Base-by-base conservation (phyloP, 92 coral and sea anemone genomes). In the Phenganax subtilis region DNA sequence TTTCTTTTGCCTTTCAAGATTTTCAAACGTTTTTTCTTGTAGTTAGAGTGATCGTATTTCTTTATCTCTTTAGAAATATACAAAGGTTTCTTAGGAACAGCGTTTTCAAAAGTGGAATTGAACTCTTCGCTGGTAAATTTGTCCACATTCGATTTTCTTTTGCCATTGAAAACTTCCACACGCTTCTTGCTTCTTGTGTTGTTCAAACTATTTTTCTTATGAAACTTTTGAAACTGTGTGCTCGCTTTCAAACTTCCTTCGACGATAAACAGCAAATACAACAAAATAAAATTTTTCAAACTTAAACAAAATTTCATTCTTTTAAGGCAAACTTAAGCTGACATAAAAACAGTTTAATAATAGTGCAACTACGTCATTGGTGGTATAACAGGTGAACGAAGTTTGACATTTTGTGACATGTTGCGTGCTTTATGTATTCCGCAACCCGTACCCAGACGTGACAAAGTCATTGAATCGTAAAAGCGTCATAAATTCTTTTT, bases 1-100 rank as follows among this genome's bases (percentile, higher is more conserved):
- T 65, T 79, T 10, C 74, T 79, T 62, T 20, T 28, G 37, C 62
- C 83, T 79, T 52, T 30, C 9, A 55, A 73, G 27, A 73, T 0
- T 4, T 14, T 31, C 60, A 10, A 31, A 6, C 15, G 58, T 11
- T 55, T 29, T 12, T 54, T 52, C 15, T 10, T 54, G 10, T 54
- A 25, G 59, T 7, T 0, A 15, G 20, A 6, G 28, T 61, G n/a
- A 7, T 61, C 2, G 20, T 61, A 28, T 61, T 61, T 12, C 8
- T 7, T 17, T 17, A 6, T 61, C 25, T 17, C 25, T 61, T 7
- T 61, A 7, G 25, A 7, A 12, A 61, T 0, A 15, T 61, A 10
- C 4, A 27, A 12, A n/a, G 47, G 47, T 37, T 37, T 37, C 47
- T 37, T 37, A 2, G 5, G 47, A 37, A 5, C 3, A 37, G 47